Percentiles rank a stretch among this genome's conserved stretches.
These are phyloP conservation scores for Hystrix cristata DNA, from an alignment of 2,113 vertebrate species.

Conservation along the genomic window DNA sequence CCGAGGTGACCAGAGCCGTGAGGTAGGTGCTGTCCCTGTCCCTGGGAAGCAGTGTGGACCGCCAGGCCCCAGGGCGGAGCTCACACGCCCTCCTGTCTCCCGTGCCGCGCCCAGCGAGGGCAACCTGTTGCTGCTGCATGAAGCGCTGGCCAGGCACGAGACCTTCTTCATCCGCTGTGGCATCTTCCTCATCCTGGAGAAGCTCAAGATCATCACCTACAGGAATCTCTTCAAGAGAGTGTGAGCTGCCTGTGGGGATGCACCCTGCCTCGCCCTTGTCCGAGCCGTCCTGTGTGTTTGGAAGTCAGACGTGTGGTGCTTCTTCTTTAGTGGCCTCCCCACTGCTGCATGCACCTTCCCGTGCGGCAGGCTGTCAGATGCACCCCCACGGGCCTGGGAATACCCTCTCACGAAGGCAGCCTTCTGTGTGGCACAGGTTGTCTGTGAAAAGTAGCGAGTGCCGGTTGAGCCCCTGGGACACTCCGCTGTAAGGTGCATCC, in stretches of 20 bases:
- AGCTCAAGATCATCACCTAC: constrained; percentile 98
- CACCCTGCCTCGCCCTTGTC: background rate
- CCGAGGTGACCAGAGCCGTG: constrained; percentile 96
- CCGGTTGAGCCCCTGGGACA: background rate
- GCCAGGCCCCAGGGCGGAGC: accelerated
- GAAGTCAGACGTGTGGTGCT: background rate
- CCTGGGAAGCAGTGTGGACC: background rate
- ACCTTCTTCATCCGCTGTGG: constrained; percentile 99
- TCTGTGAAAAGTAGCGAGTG: background rate
- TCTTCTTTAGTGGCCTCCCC: background rate
- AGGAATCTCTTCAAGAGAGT: constrained; percentile 99
- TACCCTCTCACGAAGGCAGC: background rate
- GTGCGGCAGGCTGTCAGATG: background rate
- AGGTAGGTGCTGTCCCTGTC: constrained; percentile 87
- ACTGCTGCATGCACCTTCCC: background rate
- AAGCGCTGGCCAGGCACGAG: constrained; percentile 95
- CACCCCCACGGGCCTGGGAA: background rate
- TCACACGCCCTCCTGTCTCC: accelerated
- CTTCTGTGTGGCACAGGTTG: background rate
- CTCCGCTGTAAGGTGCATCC: accelerated
- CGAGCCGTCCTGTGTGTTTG: background rate
- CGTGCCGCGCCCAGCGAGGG: constrained; percentile 93
- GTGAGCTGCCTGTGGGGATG: constrained; percentile 81
- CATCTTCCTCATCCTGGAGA: constrained; percentile 99
- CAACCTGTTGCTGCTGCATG: constrained; percentile 96